Base-by-base conservation (phyloP, 2,113 vertebrate species). In the Rhinopomastus cyanomelas region DNA sequence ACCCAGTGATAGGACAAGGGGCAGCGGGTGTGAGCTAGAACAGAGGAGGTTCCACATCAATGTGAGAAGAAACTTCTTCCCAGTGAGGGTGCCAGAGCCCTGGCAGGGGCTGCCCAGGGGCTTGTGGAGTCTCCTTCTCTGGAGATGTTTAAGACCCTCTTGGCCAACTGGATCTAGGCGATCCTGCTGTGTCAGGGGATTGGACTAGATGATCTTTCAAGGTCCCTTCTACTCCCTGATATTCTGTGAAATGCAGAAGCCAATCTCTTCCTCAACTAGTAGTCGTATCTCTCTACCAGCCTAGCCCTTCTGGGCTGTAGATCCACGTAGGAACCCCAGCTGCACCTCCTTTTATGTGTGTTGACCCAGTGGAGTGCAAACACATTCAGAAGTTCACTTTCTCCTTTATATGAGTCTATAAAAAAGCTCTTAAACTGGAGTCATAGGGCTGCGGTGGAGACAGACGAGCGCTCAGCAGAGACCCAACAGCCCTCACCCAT, bases 321-420 rank as follows among this genome's bases (percentile, higher is more conserved):
- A 94, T 81, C 80, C 80, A 69, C 77, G 85, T 88, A 94, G 95
- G 95, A 96, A 95, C 74, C 95, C 91, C 86, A 64, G 92, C 93
- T 92, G 89, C 80, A 91, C 85, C 96, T 93, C 92, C 95, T 96
- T 98, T 97, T 96, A 97, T 93, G 86, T 81, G 37, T 96, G 94
- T 97, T 97, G 96, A 97, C 97, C 97, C 96, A 97, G 96, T 78
- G 79, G 91, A 97, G 97, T 97, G 96, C 96, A 97, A 97, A 97
- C 96, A 97, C 93, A 97, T 96, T 96, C 96, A 96, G 92, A 97
- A 97, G 95, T 97, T 97, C 97, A 96, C 97, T 98, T 97, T 98
- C 96, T 96, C 96, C 93, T 97, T 98, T 98, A 98, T 96, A 96
- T 21, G 94, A 97, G 97, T 97, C 98, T 98, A 98, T 98, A 98